A percentile compares a stretch with the other conserved stretches of the same genome.
These are phyloP conservation scores for Euproctis similis DNA, from an alignment of 2,888 invertebrate genomes.

Conservation along the genomic window DNA sequence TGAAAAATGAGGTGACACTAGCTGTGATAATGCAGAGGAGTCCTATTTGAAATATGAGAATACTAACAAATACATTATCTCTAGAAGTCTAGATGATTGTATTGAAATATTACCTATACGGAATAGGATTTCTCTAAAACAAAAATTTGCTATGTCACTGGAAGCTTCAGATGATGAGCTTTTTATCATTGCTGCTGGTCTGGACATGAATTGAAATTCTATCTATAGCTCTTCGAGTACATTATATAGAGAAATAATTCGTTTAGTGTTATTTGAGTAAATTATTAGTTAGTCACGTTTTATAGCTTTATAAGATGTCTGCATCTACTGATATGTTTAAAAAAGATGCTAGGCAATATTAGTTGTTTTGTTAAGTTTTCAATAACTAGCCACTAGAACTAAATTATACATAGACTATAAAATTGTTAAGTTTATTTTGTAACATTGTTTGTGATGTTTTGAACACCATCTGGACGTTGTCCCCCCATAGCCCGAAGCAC, in stretches of 20 bases:
- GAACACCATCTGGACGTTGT: constrained; percentile 21
- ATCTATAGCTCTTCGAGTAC: no score
- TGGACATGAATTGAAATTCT: no score
- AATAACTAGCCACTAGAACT: constrained; percentile 22
- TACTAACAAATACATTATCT: no score
- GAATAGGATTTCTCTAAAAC: constrained; percentile 20
- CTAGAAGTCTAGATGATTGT: constrained; percentile 29
- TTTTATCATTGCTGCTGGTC: no score
- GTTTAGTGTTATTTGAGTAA: constrained; percentile 15
- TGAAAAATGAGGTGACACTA: constrained; percentile 9
- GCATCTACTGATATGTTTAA: constrained; percentile 38
- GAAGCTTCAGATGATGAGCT: no score
- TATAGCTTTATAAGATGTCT: constrained; percentile 14
- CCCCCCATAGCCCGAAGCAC: constrained; percentile 27
- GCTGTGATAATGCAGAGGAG: constrained; percentile 13
- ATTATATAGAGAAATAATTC: no score
- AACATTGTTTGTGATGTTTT: constrained; percentile 19
- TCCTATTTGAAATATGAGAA: constrained; percentile 24
- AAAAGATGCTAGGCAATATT: constrained; percentile 34
- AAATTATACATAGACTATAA: constrained; percentile 15
- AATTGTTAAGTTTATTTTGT: constrained; percentile 31
- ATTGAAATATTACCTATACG: constrained; percentile 22
- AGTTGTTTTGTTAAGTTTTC: constrained; percentile 31
- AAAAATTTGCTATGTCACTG: background rate
- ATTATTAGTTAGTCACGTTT: constrained; percentile 13